A percentile compares a stretch with the other conserved stretches of the same genome.
Conservation (phyloP, 2,888 invertebrate species). For the Psococerastis gibbosa region DNA sequence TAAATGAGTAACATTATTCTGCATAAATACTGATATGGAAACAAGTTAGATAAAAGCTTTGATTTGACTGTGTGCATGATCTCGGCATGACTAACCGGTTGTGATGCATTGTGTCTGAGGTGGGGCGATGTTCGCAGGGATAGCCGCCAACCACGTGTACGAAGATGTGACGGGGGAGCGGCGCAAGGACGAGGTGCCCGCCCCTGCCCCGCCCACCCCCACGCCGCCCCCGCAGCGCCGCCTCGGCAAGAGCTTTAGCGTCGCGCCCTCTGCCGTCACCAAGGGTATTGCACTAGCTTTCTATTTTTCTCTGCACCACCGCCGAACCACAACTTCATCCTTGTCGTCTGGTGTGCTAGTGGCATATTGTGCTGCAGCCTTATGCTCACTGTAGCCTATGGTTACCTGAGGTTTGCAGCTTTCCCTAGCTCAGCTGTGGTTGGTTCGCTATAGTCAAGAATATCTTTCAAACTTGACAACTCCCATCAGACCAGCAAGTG, state of each 20-base stretch:
- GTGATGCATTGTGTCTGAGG: background rate
- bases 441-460: too few species aligned
- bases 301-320: conserved; percentile 1
- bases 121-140: conserved; percentile 24
- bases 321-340: too few species aligned
- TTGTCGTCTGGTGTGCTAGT: too few species aligned
- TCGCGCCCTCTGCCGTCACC: conserved; percentile 48
- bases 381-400: too few species aligned
- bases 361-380: too few species aligned
- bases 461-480: too few species aligned
- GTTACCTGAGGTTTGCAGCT: too few species aligned
- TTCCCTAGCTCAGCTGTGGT: too few species aligned
- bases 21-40: too few species aligned
- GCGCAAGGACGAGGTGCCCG: conserved; percentile 25
- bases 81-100: background rate
- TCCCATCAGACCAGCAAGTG: too few species aligned
- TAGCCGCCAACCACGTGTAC: conserved; percentile 30
- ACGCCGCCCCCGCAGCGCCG: conserved; percentile 75
- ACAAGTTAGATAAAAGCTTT: too few species aligned
- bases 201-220: conserved; percentile 33
- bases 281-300: conserved; percentile 31
- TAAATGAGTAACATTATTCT: too few species aligned
- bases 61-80: background rate
- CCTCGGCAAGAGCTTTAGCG: conserved; percentile 83
- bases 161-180: conserved; percentile 27